A percentile compares a stretch with the other conserved stretches of the same genome.
These are phyloP conservation scores for Jacana jacana DNA, from an alignment of 2,113 vertebrate species.

Conservation along the genomic window DNA sequence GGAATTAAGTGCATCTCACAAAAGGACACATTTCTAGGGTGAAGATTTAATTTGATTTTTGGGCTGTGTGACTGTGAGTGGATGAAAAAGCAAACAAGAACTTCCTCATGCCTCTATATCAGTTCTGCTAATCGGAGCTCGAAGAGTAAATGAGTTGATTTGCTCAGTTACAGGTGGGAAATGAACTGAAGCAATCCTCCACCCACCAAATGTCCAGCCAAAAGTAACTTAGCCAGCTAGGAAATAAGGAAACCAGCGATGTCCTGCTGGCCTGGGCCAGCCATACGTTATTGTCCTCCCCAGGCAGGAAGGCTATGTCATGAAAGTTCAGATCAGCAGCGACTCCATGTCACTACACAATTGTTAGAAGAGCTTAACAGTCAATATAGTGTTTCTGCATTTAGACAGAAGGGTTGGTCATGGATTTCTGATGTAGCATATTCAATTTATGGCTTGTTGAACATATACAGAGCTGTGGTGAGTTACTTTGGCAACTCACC, in stretches of 20 bases:
- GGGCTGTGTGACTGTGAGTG: neutral
- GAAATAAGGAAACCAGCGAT: neutral
- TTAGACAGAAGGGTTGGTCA: neutral
- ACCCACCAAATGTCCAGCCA: neutral
- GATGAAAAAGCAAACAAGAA: constrained; percentile 35
- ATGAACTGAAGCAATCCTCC: neutral
- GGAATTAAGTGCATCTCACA: constrained; percentile 24
- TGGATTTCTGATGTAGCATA: neutral
- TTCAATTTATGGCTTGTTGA: neutral
- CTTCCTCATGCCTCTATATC: neutral
- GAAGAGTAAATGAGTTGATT: neutral
- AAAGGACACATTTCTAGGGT: constrained; percentile 31
- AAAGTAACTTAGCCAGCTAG: neutral
- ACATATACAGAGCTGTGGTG: neutral
- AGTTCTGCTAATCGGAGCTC: neutral
- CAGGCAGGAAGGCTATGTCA: neutral
- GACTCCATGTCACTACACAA: neutral
- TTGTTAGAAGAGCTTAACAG: neutral
- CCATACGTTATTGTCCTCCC: neutral
- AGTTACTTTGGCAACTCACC: neutral
- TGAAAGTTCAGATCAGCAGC: neutral
- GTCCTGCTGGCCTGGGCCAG: neutral
- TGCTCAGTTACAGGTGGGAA: neutral
- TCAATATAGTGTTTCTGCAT: neutral
- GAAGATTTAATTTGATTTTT: constrained; percentile 26